Percentiles rank a stretch among this genome's conserved stretches.
Evolutionary conservation across 2,888 invertebrate species (phyloP).

Genomic region (Tetragonisca angustula): DNA sequence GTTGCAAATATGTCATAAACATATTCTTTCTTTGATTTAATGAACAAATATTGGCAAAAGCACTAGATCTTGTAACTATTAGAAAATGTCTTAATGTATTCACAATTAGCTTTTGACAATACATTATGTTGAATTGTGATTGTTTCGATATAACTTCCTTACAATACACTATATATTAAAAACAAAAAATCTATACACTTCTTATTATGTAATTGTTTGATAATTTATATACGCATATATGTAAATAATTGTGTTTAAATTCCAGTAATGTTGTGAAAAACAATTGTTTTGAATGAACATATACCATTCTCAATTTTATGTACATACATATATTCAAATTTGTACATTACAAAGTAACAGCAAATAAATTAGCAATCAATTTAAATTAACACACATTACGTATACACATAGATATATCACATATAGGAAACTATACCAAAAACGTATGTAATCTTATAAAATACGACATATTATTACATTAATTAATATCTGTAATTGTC

Average conservation of each 20-base stretch:
- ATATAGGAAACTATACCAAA: constrained; percentile 33
- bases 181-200: background rate
- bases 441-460: constrained; percentile 11
- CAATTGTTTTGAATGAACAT: background rate
- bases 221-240: background rate
- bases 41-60: constrained; percentile 3
- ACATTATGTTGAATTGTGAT: constrained; percentile 14
- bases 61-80: constrained; percentile 4
- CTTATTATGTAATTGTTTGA: constrained; percentile 15
- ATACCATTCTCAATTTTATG: background rate
- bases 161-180: background rate
- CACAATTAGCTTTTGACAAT: constrained; percentile 30
- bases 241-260: background rate
- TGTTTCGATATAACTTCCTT: background rate
- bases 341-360: background rate
- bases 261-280: background rate
- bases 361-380: constrained; percentile 12
- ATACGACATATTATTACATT: background rate
- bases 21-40: constrained; percentile 19
- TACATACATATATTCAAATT: background rate
- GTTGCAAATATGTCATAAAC: constrained; percentile 8
- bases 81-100: constrained; percentile 11
- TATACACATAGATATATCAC: background rate
- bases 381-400: background rate
- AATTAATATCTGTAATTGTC: background rate